phyloP scores from a whole-genome alignment of 2,888 invertebrate species.

The Eretmocerus hayati region DNA sequence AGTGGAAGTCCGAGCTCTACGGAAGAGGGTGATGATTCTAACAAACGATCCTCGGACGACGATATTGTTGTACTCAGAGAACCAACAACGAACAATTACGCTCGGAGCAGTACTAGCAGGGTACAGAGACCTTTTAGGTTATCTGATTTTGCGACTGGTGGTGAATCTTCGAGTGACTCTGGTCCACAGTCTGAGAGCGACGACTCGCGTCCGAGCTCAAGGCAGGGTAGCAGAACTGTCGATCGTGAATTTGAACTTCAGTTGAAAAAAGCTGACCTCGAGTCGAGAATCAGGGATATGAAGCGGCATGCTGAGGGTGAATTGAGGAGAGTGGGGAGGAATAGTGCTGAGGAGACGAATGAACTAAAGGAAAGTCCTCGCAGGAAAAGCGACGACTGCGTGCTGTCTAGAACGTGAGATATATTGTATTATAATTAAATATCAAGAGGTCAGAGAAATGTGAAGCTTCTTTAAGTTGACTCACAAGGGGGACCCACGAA shows the following conservation, averaged over 20 bases:
- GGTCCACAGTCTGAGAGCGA: conserved; percentile 40
- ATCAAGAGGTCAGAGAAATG: no score
- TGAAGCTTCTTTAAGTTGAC: no score
- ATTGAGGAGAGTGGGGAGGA: not conserved
- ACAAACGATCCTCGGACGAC: no score
- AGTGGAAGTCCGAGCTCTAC: conserved; percentile 12
- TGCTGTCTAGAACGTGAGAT: conserved; percentile 28
- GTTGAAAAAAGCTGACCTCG: not conserved
- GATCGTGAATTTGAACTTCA: conserved; percentile 21
- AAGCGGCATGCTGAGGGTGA: not conserved
- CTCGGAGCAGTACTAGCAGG: no score
- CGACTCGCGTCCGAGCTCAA: conserved; percentile 39
- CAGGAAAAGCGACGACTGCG: conserved; percentile 33
- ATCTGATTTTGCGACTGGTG: conserved; percentile 37
- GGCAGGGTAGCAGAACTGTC: conserved; percentile 35
- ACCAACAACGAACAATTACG: no score
- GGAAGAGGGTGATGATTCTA: conserved; percentile 27
- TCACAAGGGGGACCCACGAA: no score
- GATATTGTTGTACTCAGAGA: no score
- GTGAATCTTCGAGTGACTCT: conserved; percentile 42
- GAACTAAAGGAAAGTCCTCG: conserved; percentile 10
- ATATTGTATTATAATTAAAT: no score
- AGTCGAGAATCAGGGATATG: not conserved
- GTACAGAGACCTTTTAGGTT: conserved; percentile 35
- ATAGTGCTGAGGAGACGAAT: not conserved